A percentile compares a stretch with the other conserved stretches of the same genome.
Evolutionary conservation across 1,140 invertebrate species (phyloP).

Genomic region (Penaeus chinensis): DNA sequence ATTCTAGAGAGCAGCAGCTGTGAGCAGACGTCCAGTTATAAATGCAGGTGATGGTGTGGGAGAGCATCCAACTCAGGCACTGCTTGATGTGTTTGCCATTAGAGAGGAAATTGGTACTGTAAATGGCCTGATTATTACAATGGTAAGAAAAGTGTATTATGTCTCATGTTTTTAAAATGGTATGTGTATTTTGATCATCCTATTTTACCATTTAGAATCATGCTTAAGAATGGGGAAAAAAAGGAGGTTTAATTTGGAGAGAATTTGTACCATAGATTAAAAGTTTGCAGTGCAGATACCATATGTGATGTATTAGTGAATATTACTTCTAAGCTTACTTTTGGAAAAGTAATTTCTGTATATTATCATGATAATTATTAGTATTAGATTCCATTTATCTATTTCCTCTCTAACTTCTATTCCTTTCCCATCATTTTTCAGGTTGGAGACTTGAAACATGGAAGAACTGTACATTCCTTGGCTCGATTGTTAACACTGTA

Average conservation of each 20-base stretch:
- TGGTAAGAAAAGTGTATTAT: conserved; percentile 70
- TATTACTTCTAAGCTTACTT: too few species aligned
- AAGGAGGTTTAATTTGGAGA: too few species aligned
- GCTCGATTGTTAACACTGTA: conserved; percentile 90
- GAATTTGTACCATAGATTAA: too few species aligned
- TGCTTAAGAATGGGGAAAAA: too few species aligned
- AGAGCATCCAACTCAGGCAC: conserved; percentile 98
- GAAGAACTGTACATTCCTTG: conserved; percentile 97
- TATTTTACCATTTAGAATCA: too few species aligned
- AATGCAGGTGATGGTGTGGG: conserved; percentile 99
- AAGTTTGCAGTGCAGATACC: too few species aligned
- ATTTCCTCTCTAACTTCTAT: neutral
- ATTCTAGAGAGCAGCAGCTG: conserved; percentile 81
- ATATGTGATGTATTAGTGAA: too few species aligned
- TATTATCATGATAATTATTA: neutral
- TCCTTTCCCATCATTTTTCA: conserved; percentile 65
- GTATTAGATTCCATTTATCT: neutral
- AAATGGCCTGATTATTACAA: conserved; percentile 91
- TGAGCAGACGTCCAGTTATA: conserved; percentile 89
- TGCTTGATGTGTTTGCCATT: conserved; percentile 98
- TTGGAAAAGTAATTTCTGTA: too few species aligned
- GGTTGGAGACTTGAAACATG: conserved; percentile 96
- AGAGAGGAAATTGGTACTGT: conserved; percentile 98
- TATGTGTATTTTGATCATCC: too few species aligned
- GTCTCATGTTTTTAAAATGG: neutral